Conservation (phyloP, 2,113 vertebrate species). For the Colaptes auratus region DNA sequence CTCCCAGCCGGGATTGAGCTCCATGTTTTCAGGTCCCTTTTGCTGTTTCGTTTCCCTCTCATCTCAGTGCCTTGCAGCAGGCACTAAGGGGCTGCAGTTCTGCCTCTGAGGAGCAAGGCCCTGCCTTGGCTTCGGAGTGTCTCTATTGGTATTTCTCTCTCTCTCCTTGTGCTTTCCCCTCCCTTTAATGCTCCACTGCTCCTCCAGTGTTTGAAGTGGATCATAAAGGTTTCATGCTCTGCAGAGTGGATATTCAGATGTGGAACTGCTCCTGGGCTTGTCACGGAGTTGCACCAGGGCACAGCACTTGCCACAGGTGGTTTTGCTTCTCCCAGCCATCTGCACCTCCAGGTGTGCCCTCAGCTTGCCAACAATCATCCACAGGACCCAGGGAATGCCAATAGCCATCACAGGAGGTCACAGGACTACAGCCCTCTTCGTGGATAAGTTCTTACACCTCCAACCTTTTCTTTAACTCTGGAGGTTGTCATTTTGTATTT, state of each 20-base stretch:
- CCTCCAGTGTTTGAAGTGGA: background rate
- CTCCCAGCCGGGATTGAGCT: conserved; percentile 16
- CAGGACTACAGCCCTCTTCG: too few species aligned
- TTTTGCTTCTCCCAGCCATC: background rate
- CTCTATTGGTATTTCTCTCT: background rate
- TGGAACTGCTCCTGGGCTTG: conserved; percentile 6
- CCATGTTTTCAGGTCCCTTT: background rate
- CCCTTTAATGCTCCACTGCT: background rate
- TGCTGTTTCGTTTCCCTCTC: background rate
- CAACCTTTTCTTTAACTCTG: too few species aligned
- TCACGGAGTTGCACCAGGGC: conserved; percentile 12
- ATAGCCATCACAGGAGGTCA: too few species aligned
- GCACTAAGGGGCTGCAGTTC: background rate
- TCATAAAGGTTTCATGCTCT: conserved; percentile 42
- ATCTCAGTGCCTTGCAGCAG: background rate
- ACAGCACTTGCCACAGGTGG: background rate
- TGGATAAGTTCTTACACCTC: too few species aligned
- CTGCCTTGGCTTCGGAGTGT: background rate
- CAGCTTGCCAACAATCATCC: background rate
- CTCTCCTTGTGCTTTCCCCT: background rate
- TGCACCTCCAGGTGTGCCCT: conserved; percentile 34
- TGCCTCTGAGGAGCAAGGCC: background rate
- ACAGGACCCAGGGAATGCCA: too few species aligned
- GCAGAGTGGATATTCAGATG: conserved; percentile 1
- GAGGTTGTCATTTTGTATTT: too few species aligned